Conservation (phyloP, 2,888 invertebrate species). For the Amaurobius ferox region DNA sequence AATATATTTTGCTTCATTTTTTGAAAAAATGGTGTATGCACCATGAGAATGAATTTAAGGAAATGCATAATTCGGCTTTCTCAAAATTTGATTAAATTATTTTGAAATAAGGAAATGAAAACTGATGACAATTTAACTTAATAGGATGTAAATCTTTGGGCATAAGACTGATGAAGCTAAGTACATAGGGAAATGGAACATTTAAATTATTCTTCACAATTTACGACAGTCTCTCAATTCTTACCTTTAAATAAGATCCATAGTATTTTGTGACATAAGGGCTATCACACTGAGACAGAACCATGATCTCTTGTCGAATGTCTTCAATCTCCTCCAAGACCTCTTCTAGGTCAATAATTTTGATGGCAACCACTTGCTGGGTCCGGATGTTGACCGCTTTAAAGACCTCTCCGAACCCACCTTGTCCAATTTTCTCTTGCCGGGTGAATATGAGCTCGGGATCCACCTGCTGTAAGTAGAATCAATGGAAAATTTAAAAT, state of each 20-base stretch:
- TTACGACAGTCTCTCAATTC: too few species aligned
- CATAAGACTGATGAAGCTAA: too few species aligned
- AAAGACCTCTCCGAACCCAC: conserved; percentile 98
- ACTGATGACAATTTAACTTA: too few species aligned
- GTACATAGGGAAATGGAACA: too few species aligned
- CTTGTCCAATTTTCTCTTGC: conserved; percentile 97
- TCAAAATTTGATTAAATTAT: too few species aligned
- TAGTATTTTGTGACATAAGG: conserved; percentile 99
- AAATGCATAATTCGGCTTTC: too few species aligned
- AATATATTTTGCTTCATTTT: too few species aligned
- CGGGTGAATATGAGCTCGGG: conserved; percentile 99
- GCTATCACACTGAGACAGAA: conserved; percentile 98
- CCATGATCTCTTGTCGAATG: conserved; percentile 99
- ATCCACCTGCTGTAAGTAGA: conserved; percentile 89
- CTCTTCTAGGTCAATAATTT: conserved; percentile 99
- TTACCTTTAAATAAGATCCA: conserved; percentile 95
- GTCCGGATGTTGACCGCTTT: conserved; percentile 99
- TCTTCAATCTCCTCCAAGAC: conserved; percentile 99
- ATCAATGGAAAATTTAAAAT: too few species aligned
- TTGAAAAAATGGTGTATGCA: too few species aligned
- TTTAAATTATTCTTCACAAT: background rate
- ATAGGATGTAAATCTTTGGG: too few species aligned
- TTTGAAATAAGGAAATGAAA: too few species aligned
- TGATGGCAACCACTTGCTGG: conserved; percentile 98
- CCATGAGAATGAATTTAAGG: too few species aligned